Base-by-base conservation (phyloP, 64 coral and sea anemone genomes). In the Pachyseris speciosa region DNA sequence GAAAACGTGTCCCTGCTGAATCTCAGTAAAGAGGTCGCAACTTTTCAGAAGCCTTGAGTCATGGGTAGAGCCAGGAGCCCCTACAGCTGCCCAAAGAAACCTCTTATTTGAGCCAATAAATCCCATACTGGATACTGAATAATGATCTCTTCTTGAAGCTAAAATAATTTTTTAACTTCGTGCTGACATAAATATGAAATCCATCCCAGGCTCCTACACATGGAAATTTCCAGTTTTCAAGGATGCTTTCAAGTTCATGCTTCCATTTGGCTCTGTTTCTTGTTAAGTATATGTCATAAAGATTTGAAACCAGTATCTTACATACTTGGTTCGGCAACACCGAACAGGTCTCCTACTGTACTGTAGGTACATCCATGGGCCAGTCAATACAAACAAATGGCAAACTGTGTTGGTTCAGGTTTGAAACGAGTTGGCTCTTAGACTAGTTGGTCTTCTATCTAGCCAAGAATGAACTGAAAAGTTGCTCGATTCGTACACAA, bases 101-200 rank as follows among this genome's bases (percentile, higher is more conserved):
- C 75, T 80, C 67, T 92, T 86, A 24, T 86, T 86, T 25, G 34
- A 75, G 37, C 2, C 71, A 74, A 86, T 75, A 32, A 86, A 92
- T 29, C 69, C 90, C 80, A 92, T 77, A 60, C 66, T 86, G 20
- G 73, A 69, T 50, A 92, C 90, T 9, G 83, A 86, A 26, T 92
- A 92, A n/a, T n/a, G n/a, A n/a, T 68, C 90, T 61, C 55, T 92
- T 92, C 72, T 92, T 86, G 57, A 86, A 92, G 67, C 70, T 92
- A 76, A 86, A 86, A 74, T 81, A 92, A 74, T 86, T 78, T 67
- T 92, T 92, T 26, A 92, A 64, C 25, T 92, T 60, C 7, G 68
- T 86, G 29, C 81, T 92, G 47, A 86, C 42, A 27, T 86, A 86
- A 57, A 93, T 71, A 79, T 93, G 91, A 49, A 86, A 93, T 1